Evolutionary conservation across 2,113 vertebrate genomes (phyloP), one percentile per base, ranked within the genome.

Genomic region (Loxodonta africana): DNA sequence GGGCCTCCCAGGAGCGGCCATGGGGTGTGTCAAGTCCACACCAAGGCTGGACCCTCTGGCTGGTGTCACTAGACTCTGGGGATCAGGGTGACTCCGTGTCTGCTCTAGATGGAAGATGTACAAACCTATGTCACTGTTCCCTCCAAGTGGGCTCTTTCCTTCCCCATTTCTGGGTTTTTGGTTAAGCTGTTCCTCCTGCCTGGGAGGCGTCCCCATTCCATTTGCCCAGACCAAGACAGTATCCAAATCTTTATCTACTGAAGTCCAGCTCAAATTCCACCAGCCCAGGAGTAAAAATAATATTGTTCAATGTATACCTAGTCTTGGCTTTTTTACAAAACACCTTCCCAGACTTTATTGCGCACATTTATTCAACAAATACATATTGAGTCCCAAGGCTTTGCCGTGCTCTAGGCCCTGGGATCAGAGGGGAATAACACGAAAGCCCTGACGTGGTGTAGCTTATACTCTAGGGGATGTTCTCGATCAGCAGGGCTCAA

Each of bases 1-100:
- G 76, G 97, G 97, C 96, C 98, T 96, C 95, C 93, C 87, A 60
- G 91, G 80, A 7, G 26, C 76, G n/a, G 80, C 88, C 76, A 48
- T 3, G 6, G 73, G 95, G 84, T 10, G 6, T 46, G 41, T 44
- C 25, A 0, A 9, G 48, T 84, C 80, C 67, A 51, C 67, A 33
- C 41, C 23, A 46, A 81, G 46, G 65, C 67, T 0, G 5, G n/a
- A 51, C 53, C 65, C n/a, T 18, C 60, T 11, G 17, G 63, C 26
- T 33, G 33, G 69, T n/a, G 37, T 76, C 44, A 6, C 30, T 14
- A 25, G n/a, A 30, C 88, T 81, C 26, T 65, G 20, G 41, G 65
- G 74, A 82, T 37, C 78, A 14, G 85, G 67, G 74, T 89, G 90
- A 91, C 88, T 76, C 73, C 1, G 6, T 2, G 48, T 73, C 87